Evolutionary conservation across 2,888 invertebrate genomes (phyloP), one percentile per base, ranked within the genome.

Genomic region (Tuberolachnus salignus): DNA sequence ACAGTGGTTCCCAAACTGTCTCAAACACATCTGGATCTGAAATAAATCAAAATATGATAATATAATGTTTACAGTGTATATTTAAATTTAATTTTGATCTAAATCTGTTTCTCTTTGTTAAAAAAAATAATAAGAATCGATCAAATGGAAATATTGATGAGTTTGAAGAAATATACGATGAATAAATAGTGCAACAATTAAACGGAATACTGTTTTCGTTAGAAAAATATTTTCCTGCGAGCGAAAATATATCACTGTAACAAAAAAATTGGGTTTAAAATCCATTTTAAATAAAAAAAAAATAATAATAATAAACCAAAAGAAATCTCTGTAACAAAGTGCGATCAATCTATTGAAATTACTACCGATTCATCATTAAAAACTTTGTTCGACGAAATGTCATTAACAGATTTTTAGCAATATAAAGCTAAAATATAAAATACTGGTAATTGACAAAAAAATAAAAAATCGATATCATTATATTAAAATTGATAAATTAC

Each of bases 181-280:
- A 55, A 55, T n/a, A n/a, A n/a, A 55, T 55, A 19, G 21, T 21
- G 10, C 55, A 55, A 55, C 55, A 55, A 21, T 55, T 55, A 55
- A 21, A 55, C 10, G 8, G 11, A 21, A 55, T 19, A 55, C 21
- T 55, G 21, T 51, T n/a, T 14, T n/a, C n/a, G n/a, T n/a, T 16
- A 51, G 51, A 51, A 51, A 51, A 14, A 51, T 51, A 51, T 51
- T 51, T 51, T n/a, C 51, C 14, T 14, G 16, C n/a, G n/a, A 51
- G 55, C 21, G 19, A 21, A 19, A 21, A 55, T 55, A n/a, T 53
- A 53, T n/a, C 16, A 53, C n/a, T 53, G 3, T 1, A 14, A n/a
- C 53, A n/a, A 53, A n/a, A 53, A n/a, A n/a, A 53, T 53, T 53
- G 53, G 16, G 53, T 53, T 53, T n/a, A 53, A 53, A 51, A n/a